Evolutionary conservation across 2,113 vertebrate species (phyloP).

Genomic region (Lamprotornis superbus): DNA sequence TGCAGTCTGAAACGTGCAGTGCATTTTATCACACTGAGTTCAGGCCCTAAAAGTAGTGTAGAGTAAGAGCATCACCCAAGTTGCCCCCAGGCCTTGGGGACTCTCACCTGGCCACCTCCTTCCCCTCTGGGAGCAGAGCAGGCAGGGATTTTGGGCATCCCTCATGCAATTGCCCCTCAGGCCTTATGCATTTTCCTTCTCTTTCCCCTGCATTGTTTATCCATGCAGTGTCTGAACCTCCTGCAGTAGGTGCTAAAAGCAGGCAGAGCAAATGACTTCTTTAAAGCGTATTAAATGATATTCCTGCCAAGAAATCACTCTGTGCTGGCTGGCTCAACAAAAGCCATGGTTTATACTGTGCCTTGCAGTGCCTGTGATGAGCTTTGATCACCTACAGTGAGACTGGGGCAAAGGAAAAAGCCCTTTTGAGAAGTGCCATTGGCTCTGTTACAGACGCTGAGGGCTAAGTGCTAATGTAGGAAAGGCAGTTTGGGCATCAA

Average conservation of each 20-base stretch:
- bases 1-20: background rate
- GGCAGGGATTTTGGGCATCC: background rate
- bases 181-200: background rate
- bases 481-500: background rate
- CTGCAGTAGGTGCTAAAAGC: background rate
- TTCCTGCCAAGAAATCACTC: constrained; percentile 33
- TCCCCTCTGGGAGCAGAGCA: background rate
- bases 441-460: background rate
- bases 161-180: background rate
- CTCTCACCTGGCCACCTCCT: background rate
- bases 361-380: background rate
- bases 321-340: constrained; percentile 10
- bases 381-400: constrained; percentile 21
- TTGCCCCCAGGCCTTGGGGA: background rate
- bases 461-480: background rate
- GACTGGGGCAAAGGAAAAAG: background rate
- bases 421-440: background rate
- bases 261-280: background rate
- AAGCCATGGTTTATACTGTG: background rate
- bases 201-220: background rate
- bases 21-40: background rate
- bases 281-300: background rate
- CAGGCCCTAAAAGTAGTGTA: background rate
- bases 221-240: background rate
- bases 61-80: background rate